phyloP scores from a whole-genome alignment of 2,888 invertebrate genomes.

The Pyrrhia umbra region DNA sequence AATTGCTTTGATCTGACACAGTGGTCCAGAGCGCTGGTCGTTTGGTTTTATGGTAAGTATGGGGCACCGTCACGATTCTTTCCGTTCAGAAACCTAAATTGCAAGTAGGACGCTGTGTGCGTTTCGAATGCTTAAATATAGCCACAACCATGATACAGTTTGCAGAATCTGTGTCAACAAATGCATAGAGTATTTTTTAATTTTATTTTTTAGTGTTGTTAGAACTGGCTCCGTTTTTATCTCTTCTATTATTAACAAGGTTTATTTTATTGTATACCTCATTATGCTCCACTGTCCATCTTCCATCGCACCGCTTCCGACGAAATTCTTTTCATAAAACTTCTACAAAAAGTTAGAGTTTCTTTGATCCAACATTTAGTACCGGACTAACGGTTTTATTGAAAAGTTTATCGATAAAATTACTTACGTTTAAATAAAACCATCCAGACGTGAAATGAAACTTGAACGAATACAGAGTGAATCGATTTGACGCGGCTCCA shows the following conservation, averaged over 20 bases:
- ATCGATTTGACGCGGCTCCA: conserved; percentile 69
- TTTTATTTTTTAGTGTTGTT: not conserved
- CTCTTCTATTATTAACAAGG: conserved; percentile 5
- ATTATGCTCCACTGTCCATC: conserved; percentile 20
- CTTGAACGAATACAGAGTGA: conserved; percentile 60
- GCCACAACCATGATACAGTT: conserved; percentile 23
- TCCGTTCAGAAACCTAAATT: conserved; percentile 22
- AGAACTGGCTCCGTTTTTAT: conserved; percentile 27
- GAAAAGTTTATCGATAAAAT: conserved; percentile 53
- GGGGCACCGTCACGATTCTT: conserved; percentile 34
- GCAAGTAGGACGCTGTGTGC: conserved; percentile 24
- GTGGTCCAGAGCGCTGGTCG: conserved; percentile 32
- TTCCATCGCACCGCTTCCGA: conserved; percentile 16
- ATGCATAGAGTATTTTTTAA: conserved; percentile 1
- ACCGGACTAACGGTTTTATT: conserved; percentile 46
- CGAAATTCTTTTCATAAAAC: conserved; percentile 28
- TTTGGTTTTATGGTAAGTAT: conserved; percentile 43
- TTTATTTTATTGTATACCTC: conserved; percentile 2
- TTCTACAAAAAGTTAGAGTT: conserved; percentile 27
- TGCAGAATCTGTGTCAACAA: conserved; percentile 24
- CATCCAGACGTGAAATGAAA: conserved; percentile 73
- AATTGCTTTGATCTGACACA: conserved; percentile 41
- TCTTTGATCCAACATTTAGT: conserved; percentile 28
- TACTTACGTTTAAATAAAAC: conserved; percentile 57
- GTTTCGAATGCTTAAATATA: conserved; percentile 25